Evolutionary conservation across 2,888 invertebrate species (phyloP).

Genomic region (Philonicus albiceps): DNA sequence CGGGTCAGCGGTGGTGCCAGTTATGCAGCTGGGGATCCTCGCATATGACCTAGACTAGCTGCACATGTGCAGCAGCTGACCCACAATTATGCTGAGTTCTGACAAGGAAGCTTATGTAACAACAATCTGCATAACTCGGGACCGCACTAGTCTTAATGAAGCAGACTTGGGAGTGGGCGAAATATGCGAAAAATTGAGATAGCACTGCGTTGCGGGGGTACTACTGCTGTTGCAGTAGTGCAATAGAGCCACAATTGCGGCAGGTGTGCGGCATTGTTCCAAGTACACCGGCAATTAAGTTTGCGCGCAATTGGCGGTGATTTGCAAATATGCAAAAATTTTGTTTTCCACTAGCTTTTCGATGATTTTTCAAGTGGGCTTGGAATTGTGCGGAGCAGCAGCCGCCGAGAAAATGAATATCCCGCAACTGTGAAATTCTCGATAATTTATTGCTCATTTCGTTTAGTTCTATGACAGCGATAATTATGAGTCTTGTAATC

Average conservation of each 20-base stretch:
- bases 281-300: background rate
- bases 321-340: constrained; percentile 17
- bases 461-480: background rate
- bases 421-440: background rate
- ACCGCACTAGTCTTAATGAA: background rate
- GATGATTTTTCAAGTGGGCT: background rate
- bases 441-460: background rate
- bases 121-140: background rate
- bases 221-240: background rate
- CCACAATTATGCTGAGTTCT: background rate
- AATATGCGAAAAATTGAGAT: background rate
- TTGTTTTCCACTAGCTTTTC: background rate
- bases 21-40: background rate
- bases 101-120: background rate
- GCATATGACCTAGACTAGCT: background rate
- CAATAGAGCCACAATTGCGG: background rate
- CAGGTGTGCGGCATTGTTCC: constrained; percentile 26
- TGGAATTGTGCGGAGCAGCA: background rate
- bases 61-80: background rate
- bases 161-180: constrained; percentile 16
- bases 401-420: background rate
- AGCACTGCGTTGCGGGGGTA: background rate
- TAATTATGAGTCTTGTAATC: constrained; percentile 16
- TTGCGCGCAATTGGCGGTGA: background rate
- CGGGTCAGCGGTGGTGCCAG: too few relatives aligned